Evolutionary conservation across 2,888 invertebrate genomes (phyloP).

Genomic region (Mylabris sibirica): DNA sequence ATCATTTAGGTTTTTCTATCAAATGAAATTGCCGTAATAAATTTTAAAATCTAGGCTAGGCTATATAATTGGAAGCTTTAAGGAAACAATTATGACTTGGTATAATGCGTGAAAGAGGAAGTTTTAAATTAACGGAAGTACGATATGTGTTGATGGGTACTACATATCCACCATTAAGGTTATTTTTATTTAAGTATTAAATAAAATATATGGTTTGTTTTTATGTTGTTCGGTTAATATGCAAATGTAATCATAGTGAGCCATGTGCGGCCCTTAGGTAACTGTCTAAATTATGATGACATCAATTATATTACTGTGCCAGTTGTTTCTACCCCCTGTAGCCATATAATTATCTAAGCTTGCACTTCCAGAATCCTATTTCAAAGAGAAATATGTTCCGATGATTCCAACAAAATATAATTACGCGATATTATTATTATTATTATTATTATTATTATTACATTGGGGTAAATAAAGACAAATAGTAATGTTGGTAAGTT

Average conservation of each 20-base stretch:
- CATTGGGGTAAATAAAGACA: constrained; percentile 30
- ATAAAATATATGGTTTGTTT: constrained; percentile 51
- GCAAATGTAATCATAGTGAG: constrained; percentile 52
- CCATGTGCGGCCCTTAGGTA: constrained; percentile 44
- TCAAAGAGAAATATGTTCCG: constrained; percentile 19
- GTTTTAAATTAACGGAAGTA: neutral
- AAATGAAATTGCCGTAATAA: neutral
- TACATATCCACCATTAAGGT: constrained; percentile 16
- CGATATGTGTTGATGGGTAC: constrained; percentile 1
- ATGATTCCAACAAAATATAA: constrained; percentile 27
- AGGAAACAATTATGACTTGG: neutral
- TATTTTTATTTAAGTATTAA: constrained; percentile 50
- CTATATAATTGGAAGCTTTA: neutral
- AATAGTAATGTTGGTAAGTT: constrained; percentile 3
- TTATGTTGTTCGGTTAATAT: constrained; percentile 47
- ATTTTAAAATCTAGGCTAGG: constrained; percentile 1
- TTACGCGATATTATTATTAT: constrained; percentile 38
- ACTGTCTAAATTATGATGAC: constrained; percentile 43
- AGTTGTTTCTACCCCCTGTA: constrained; percentile 38
- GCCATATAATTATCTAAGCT: constrained; percentile 45
- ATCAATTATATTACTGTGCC: constrained; percentile 45
- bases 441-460: too few species aligned
- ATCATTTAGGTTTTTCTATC: neutral
- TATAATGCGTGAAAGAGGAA: neutral
- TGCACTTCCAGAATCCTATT: constrained; percentile 21